These are phyloP conservation scores for Chelonus formosanus DNA, from an alignment of 2,888 invertebrate species.

Conservation along the genomic window DNA sequence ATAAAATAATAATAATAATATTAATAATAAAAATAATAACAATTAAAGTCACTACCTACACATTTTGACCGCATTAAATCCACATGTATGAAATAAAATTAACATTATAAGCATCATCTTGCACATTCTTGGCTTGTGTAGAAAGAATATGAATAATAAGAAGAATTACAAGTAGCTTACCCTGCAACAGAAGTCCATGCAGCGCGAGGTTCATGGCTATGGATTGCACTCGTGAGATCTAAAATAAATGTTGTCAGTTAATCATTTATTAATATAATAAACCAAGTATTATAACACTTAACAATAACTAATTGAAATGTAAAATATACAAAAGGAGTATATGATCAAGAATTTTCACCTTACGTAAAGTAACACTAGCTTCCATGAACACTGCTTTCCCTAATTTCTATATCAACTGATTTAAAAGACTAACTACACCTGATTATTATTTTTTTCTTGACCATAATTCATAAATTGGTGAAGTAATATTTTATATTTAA, in stretches of 20 bases:
- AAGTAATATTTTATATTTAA: conserved; percentile 3
- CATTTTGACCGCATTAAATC: conserved; percentile 45
- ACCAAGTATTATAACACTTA: neutral
- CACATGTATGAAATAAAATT: neutral
- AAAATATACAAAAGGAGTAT: too few species aligned
- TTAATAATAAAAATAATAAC: conserved; percentile 44
- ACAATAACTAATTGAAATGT: conserved; percentile 6
- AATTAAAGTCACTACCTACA: conserved; percentile 42
- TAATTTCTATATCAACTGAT: conserved; percentile 16
- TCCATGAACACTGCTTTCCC: conserved; percentile 25
- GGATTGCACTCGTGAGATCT: conserved; percentile 51
- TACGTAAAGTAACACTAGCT: conserved; percentile 50
- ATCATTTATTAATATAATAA: neutral
- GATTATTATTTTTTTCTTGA: conserved; percentile 13
- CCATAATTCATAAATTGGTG: conserved; percentile 13
- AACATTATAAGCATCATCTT: too few species aligned
- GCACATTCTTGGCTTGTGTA: neutral
- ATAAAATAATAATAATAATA: too few species aligned
- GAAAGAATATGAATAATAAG: conserved; percentile 1
- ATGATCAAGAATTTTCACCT: conserved; percentile 49
- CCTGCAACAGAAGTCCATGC: conserved; percentile 64
- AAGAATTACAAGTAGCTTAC: conserved; percentile 46
- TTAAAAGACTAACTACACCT: conserved; percentile 16
- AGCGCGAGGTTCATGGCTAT: conserved; percentile 65
- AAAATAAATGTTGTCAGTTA: conserved; percentile 36